These are phyloP conservation scores for Contarinia nasturtii DNA, from an alignment of 1,140 invertebrate genomes.

Conservation along the genomic window DNA sequence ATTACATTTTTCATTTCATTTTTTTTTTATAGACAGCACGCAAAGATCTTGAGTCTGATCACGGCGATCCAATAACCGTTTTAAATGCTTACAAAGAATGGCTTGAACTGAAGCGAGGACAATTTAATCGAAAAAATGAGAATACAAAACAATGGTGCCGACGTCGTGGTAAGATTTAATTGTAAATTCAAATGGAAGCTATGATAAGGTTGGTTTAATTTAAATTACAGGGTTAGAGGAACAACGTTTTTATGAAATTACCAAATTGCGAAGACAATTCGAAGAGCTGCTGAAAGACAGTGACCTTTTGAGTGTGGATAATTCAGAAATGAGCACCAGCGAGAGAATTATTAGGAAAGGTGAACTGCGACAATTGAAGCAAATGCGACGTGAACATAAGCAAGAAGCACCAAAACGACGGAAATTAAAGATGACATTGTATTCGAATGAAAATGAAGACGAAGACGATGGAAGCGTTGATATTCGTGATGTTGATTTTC, in stretches of 20 bases:
- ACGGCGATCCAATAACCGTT: constrained; percentile 89
- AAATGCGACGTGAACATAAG: constrained; percentile 48
- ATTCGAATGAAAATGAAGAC: constrained; percentile 31
- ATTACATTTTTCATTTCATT: neutral
- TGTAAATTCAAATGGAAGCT: no score
- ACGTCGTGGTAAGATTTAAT: no score
- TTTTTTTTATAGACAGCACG: constrained; percentile 38
- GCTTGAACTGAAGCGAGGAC: constrained; percentile 53
- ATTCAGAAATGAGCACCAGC: constrained; percentile 43
- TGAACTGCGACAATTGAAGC: constrained; percentile 67
- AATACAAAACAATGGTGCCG: constrained; percentile 64
- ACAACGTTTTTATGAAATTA: constrained; percentile 91
- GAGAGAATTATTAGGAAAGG: constrained; percentile 67
- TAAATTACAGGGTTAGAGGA: constrained; percentile 92
- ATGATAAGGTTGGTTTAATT: no score
- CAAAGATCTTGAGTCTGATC: constrained; percentile 70
- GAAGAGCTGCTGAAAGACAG: constrained; percentile 64
- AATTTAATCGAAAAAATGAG: constrained; percentile 15
- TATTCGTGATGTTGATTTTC: constrained; percentile 82
- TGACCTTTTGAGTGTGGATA: constrained; percentile 37
- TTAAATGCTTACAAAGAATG: constrained; percentile 80
- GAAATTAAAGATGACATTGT: constrained; percentile 43
- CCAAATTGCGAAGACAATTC: constrained; percentile 81
- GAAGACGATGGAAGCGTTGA: constrained; percentile 44
- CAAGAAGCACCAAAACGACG: constrained; percentile 40